A percentile compares a stretch with the other conserved stretches of the same genome.
These are phyloP conservation scores for Macrosteles quadrilineatus DNA, from an alignment of 1,140 invertebrate species.

Conservation along the genomic window DNA sequence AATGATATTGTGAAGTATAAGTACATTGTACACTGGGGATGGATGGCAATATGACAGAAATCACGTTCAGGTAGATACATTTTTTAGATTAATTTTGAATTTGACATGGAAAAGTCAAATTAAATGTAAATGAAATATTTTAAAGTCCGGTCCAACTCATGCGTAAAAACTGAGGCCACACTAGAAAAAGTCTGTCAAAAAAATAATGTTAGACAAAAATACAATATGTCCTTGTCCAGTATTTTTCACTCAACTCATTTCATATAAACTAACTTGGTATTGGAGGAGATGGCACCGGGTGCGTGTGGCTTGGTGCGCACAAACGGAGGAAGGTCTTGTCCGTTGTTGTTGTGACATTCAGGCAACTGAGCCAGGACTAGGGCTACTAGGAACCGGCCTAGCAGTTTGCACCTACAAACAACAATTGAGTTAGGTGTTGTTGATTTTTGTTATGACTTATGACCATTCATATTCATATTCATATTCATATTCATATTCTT, in stretches of 20 bases:
- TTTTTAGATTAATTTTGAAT: no score
- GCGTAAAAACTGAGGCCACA: no score
- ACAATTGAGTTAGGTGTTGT: conserved; percentile 21
- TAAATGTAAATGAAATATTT: no score
- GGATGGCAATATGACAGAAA: no score
- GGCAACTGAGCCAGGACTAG: conserved; percentile 55
- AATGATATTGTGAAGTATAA: neutral
- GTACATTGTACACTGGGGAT: neutral
- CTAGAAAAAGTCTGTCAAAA: no score
- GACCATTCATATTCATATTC: no score
- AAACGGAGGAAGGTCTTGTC: conserved; percentile 17
- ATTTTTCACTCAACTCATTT: neutral
- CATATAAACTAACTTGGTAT: conserved; percentile 41
- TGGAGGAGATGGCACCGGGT: conserved; percentile 46
- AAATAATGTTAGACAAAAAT: no score
- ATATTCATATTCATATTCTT: no score
- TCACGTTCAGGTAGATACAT: no score
- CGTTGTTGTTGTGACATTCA: conserved; percentile 45
- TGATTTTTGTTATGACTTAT: neutral
- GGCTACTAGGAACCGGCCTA: conserved; percentile 50
- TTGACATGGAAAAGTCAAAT: no score
- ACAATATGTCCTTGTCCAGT: neutral
- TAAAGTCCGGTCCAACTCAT: no score
- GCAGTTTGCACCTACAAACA: conserved; percentile 51
- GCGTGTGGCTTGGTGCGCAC: conserved; percentile 47